phyloP scores from a whole-genome alignment of 2,797 vertebrate genomes.

The Fundulus diaphanus region DNA sequence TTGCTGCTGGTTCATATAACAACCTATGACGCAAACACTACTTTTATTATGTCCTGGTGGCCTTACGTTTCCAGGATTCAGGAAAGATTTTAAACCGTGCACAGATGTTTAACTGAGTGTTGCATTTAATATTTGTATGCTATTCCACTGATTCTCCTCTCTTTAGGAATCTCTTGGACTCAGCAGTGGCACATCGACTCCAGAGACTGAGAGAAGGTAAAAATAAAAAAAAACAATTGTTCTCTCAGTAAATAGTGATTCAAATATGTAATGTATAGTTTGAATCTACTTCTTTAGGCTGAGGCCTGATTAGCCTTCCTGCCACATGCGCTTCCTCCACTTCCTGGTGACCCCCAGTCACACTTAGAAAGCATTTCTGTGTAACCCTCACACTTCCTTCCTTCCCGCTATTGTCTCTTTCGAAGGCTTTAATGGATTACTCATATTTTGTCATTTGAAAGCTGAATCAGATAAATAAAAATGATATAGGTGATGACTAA shows the following conservation, averaged over 20 bases:
- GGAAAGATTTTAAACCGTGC: background rate
- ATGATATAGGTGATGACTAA: conserved; percentile 32
- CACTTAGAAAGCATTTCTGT: conserved; percentile 47
- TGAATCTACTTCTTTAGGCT: conserved; percentile 1
- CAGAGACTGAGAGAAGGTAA: conserved; percentile 93
- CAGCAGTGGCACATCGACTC: conserved; percentile 86
- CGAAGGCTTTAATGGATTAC: conserved; percentile 48
- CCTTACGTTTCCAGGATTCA: background rate
- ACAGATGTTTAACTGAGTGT: background rate
- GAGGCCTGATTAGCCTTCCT: conserved; percentile 7
- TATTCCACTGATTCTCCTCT: conserved; percentile 5
- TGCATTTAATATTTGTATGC: background rate
- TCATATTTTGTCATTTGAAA: conserved; percentile 48
- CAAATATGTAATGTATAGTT: background rate
- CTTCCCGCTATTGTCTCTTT: conserved; percentile 68
- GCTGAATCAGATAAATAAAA: conserved; percentile 17
- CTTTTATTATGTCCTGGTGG: background rate
- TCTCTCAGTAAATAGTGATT: background rate
- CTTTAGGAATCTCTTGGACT: conserved; percentile 91
- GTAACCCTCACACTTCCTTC: conserved; percentile 66
- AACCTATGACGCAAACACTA: background rate
- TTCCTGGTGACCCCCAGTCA: conserved; percentile 64
- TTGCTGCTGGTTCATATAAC: background rate
- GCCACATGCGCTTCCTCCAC: conserved; percentile 32
- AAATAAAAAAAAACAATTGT: conserved; percentile 11